Evolutionary conservation across 2,797 vertebrate species (phyloP), one percentile per base, ranked within the genome.

Genomic region (Helarctos malayanus): DNA sequence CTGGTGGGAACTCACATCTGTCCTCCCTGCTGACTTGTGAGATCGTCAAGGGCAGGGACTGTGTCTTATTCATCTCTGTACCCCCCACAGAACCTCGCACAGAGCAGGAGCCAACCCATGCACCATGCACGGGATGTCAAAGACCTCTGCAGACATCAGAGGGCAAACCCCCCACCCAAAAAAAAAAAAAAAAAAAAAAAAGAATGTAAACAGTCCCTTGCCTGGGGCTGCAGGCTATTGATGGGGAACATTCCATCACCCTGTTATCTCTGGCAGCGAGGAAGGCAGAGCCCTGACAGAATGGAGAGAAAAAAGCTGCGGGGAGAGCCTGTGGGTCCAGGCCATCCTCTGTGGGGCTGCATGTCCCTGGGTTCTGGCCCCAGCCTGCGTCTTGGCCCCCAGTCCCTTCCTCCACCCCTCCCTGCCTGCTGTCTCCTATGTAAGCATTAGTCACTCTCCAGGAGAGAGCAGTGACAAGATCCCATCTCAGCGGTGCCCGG

Each of bases 71-170:
- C 80, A 41, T 71, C 83, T 92, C 78, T 38, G 57, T 21, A 35
- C 75, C 47, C 56, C 41, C 75, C 21, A 2, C 3, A 93, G 76
- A 85, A 73, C 59, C 56, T 3, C 25, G 45, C 35, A 6, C 38
- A 15, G 89, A 65, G 87, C 75, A 54, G 82, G 61, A 79, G 25
- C 52, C 82, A 86, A 13, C 4, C 79, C 21, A 0, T 0, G 78
- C 65, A 76, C 79, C 21, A 0, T 0, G 78, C 65, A 76, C 82
- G 90, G 95, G 84, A 93, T 89, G 76, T 65, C 86, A 68, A 92
- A 95, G 84, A 90, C 65, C 81, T 96, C 87, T 52, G 68, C 76
- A 92, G 80, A 88, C 81, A 82, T 75, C 82, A 89, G 92, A 93
- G 65, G 61, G 78, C 49, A 71, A 35, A 41, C 65, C 7, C 63